Base-by-base conservation (phyloP, 1,140 invertebrate genomes). In the Physella acuta region DNA sequence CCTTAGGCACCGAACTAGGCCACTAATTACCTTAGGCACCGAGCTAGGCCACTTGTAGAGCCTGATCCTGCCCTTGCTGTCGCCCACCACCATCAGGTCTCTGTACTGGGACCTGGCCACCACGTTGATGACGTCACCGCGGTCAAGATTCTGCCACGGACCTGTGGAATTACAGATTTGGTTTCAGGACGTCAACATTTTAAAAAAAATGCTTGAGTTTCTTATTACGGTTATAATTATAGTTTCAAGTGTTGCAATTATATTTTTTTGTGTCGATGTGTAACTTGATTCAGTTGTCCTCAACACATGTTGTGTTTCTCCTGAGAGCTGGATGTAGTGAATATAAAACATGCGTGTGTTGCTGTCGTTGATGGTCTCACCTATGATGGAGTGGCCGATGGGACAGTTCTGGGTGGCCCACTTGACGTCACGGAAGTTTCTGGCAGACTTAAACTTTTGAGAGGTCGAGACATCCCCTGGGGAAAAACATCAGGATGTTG, bases 1-100 rank as follows among this genome's bases (percentile, higher is more conserved):
- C n/a, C n/a, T n/a, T n/a, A n/a, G n/a, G n/a, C n/a, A n/a, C n/a
- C n/a, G n/a, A n/a, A n/a, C n/a, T n/a, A n/a, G n/a, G n/a, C n/a
- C n/a, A n/a, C n/a, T n/a, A n/a, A n/a, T n/a, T n/a, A n/a, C n/a
- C 89, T 93, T 93, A 37, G 91, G 90, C 80, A 92, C 90, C 49
- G 88, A 89, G 51, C 89, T 91, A 0, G 94, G 94, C 84, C 92
- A 94, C 17, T 89, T 89, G 82, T 90, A 96, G 0, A 96, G 84
- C 81, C 93, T 94, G 4, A 97, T 90, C 88, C 93, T 92, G n/a
- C 94, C 94, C 81, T 91, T 92, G 84, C 94, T 93, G 81, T 96
- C 94, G 0, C 91, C 94, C 0, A 92, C 92, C 0, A 90, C 91
- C 31, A 94, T 81, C 2, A 94, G 80, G 63, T 90, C 89, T 17